Base-by-base conservation (phyloP, 2,797 vertebrate species). In the Carcharodon carcharias region DNA sequence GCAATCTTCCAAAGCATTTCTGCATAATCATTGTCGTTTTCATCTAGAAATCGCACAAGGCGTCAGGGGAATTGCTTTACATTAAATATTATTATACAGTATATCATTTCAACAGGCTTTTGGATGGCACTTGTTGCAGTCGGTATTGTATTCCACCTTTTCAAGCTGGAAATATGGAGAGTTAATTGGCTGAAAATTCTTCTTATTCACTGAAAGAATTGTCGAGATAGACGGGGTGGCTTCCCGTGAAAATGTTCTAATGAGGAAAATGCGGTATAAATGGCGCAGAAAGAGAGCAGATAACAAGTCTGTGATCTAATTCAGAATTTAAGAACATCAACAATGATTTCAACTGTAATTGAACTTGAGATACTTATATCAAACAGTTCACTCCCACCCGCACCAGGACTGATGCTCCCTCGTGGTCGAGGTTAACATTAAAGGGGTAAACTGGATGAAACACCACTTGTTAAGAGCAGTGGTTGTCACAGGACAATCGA, bases 151-250 rank as follows among this genome's bases (percentile, higher is more conserved):
- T 85, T 85, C 40, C 40, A 4, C 56, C 31, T 56, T 88, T 65
- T 61, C 71, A 12, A 91, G 16, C 88, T 63, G 31, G 56, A 61
- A 63, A 88, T 61, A n/a, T n/a, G 65, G 23, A n/a, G 8, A 40
- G 14, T 65, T n/a, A 77, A 4, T 71, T 58, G 56, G 35, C 21
- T 50, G 23, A 50, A 9, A 54, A 73, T 28, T 77, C 11, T 96
- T 26, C 11, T 96, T 26, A 97, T 96, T 97, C 97, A 28, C 80
- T 40, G 8, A 61, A 96, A 96, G 35, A 71, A 35, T 50, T 73
- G 35, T 96, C 12, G 28, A 96, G 31, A 28, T 67, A n/a, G 18
- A 67, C n/a, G 11, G n/a, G 50, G 80, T 45, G 56, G 14, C 23
- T 40, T 96, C n/a, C 58, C 28, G 77, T 50, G 63, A 16, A 23